These are phyloP conservation scores for Sciaenops ocellatus DNA, from an alignment of 2,797 vertebrate species.

Conservation along the genomic window DNA sequence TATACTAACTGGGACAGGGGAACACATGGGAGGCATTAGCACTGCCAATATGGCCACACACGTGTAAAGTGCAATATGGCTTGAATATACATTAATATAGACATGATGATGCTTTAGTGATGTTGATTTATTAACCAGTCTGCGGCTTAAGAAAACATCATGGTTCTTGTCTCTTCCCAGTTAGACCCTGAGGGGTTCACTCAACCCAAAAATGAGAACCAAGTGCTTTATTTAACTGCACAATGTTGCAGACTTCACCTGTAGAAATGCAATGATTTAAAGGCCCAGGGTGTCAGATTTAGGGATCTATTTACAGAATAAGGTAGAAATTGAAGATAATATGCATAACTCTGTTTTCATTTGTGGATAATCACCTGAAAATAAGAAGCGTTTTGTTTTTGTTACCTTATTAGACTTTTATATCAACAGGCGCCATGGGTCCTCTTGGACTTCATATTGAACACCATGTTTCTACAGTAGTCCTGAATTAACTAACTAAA, in stretches of 20 bases:
- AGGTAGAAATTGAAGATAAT: too few species aligned
- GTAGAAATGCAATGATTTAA: constrained; percentile 18
- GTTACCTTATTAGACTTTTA: too few species aligned
- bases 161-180: constrained; percentile 12
- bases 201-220: constrained; percentile 16
- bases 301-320: too few species aligned
- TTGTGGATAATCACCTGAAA: too few species aligned
- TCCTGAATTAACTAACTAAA: too few species aligned
- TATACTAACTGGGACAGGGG: constrained; percentile 48
- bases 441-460: too few species aligned
- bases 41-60: constrained; percentile 57
- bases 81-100: constrained; percentile 53
- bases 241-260: constrained; percentile 15
- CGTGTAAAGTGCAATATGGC: constrained; percentile 42
- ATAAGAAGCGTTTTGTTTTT: too few species aligned
- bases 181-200: background rate
- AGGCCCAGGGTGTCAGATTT: background rate
- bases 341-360: too few species aligned
- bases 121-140: constrained; percentile 64
- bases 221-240: constrained; percentile 7
- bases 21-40: constrained; percentile 73
- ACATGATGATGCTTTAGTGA: constrained; percentile 46
- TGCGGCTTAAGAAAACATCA: constrained; percentile 46
- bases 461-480: too few species aligned
- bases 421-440: too few species aligned